phyloP scores from a whole-genome alignment of 1,140 invertebrate species.

The Drosophila grimshawi region DNA sequence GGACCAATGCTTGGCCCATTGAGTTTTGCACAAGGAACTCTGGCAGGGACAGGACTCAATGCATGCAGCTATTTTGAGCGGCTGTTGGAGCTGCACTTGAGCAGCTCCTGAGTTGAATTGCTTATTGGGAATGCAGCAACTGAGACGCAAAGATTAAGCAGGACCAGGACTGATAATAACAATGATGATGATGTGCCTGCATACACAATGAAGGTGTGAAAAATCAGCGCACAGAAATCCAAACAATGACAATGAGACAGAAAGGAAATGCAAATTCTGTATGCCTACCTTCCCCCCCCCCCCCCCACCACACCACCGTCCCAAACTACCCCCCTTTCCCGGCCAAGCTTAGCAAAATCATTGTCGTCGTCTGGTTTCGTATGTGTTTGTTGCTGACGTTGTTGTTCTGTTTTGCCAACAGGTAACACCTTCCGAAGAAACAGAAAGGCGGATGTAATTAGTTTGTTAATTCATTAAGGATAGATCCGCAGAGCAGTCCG shows the following conservation, averaged over 20 bases:
- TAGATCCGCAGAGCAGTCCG: not conserved
- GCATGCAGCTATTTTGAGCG: not conserved
- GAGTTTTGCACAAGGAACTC: conserved; percentile 3
- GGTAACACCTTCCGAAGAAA: conserved; percentile 56
- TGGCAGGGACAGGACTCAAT: not conserved
- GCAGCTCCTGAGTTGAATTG: conserved; percentile 29
- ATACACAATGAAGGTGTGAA: conserved; percentile 67
- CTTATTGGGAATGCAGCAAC: conserved; percentile 38
- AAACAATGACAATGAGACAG: conserved; percentile 66
- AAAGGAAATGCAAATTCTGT: conserved; percentile 74
- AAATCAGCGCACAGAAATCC: conserved; percentile 71
- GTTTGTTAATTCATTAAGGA: conserved; percentile 67
- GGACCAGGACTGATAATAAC: conserved; percentile 3
- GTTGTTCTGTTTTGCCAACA: conserved; percentile 78
- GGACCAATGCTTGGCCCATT: conserved; percentile 9
- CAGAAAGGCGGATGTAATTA: conserved; percentile 69
- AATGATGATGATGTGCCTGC: conserved; percentile 15
- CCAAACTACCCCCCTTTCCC: not conserved
- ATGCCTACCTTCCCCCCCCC: not conserved
- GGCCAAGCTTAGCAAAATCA: not conserved
- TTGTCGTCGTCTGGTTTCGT: not conserved
- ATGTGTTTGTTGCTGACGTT: not conserved
- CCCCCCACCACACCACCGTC: too few relatives aligned
- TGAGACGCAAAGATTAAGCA: too few relatives aligned
- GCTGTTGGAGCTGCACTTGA: conserved; percentile 45